Conservation (phyloP, 2,797 vertebrate species). For the Tadarida brasiliensis region DNA sequence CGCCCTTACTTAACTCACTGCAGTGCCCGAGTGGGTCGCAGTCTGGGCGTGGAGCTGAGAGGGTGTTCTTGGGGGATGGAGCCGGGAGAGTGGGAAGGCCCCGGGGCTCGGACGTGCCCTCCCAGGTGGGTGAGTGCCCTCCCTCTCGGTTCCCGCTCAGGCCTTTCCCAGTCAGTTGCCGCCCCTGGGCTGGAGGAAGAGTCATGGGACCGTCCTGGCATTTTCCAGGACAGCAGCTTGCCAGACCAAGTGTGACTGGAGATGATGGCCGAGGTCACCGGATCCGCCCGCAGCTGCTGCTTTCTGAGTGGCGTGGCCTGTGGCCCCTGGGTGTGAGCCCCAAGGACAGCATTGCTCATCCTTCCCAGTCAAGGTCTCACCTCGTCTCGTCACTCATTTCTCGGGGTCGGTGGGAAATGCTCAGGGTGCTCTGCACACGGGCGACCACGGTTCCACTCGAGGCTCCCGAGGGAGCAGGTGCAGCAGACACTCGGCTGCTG, state of each 20-base stretch:
- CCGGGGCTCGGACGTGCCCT: background rate
- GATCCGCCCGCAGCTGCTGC: accelerated
- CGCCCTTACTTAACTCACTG: background rate
- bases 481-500: accelerated
- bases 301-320: accelerated
- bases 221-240: background rate
- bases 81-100: background rate
- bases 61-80: background rate
- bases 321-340: accelerated
- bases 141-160: accelerated
- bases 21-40: background rate
- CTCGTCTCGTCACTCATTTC: background rate
- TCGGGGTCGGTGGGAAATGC: accelerated
- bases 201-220: background rate
- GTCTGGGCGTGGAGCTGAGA: background rate
- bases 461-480: background rate
- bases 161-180: too few species aligned
- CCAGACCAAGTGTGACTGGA: background rate
- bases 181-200: background rate
- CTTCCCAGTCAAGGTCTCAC: too few species aligned
- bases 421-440: accelerated
- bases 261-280: background rate
- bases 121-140: too few species aligned
- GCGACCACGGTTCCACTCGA: accelerated
- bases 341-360: accelerated